phyloP scores from a whole-genome alignment of 2,797 vertebrate species.

The Falco biarmicus region DNA sequence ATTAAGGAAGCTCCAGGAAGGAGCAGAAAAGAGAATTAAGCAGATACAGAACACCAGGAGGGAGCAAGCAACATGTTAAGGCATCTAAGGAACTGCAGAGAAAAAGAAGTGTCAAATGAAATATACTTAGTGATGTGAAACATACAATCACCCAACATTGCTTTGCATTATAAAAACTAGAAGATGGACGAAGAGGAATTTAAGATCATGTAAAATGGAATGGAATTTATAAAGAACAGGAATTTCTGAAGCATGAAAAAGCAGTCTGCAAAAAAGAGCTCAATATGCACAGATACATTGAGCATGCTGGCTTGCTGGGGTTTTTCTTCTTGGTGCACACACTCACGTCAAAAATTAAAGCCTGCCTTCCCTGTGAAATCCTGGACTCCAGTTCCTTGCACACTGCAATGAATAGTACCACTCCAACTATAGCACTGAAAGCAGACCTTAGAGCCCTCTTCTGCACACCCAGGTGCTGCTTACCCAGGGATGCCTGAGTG shows the following conservation, averaged over 20 bases:
- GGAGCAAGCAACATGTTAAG: conserved; percentile 42
- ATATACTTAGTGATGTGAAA: conserved; percentile 66
- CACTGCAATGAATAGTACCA: not conserved
- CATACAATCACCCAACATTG: conserved; percentile 18
- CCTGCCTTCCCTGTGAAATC: not conserved
- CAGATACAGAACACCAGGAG: conserved; percentile 31
- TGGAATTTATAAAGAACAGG: conserved; percentile 24
- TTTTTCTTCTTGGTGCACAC: not conserved
- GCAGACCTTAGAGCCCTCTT: not conserved
- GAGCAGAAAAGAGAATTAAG: conserved; percentile 59
- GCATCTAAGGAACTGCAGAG: conserved; percentile 25
- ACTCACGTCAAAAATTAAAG: not conserved
- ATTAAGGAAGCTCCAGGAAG: conserved; percentile 50
- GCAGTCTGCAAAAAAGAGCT: not conserved
- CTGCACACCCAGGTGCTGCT: not conserved
- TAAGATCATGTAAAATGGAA: conserved; percentile 59
- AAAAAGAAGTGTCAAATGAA: conserved; percentile 60
- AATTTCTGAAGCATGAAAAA: conserved; percentile 56
- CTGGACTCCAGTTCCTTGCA: not conserved
- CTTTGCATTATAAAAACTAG: conserved; percentile 46
- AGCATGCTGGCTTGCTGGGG: not conserved
- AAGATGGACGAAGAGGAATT: conserved; percentile 42
- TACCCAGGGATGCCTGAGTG: not conserved
- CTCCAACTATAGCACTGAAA: not conserved
- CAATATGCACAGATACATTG: not conserved